Evolutionary conservation across 2,888 invertebrate species (phyloP), one percentile per base, ranked within the genome.

Genomic region (Ctena decussata): DNA sequence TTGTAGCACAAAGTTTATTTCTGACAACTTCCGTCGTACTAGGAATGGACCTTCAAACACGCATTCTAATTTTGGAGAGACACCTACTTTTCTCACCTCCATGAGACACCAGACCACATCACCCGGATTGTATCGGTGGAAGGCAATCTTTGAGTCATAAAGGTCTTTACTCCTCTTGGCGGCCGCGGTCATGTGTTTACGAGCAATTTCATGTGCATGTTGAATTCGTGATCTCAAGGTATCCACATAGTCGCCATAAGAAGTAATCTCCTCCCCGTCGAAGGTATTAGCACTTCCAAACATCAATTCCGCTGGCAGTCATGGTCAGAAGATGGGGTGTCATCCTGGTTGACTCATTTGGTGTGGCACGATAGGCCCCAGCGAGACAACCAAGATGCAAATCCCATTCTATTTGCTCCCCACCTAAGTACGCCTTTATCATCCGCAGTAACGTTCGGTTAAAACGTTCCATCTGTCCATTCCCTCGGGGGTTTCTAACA

Each of bases 341-440:
- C 3, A 89, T 72, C 18, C 76, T 60, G 8, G 84, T 86, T 15
- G 81, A 65, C 15, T 85, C 85, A 49, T 86, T 35, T 12, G 82
- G 82, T 8, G 84, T 77, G 8, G 87, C 76, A 35, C 89, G 27
- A 37, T 85, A 89, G 5, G 87, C 90, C 15, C 84, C 85, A 24
- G 90, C 82, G 1, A 89, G 24, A 74, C 82, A 83, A 15, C 81
- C 71, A 15, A 89, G 44, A 65, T 87, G 76, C n/a, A 80, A 15
- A 72, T 88, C 89, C 87, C 90, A 90, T 6, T 81, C 78, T 5
- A 75, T 75, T 53, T 90, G 87, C 49, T 86, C 81, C 12, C 76
- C 85, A 53, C 44, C 32, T 0, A 87, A 39, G 65, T 87, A 87
- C 12, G 82, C 80, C 46, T 81, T 77, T 0, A 89, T 65, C 82